phyloP scores from a whole-genome alignment of 2,113 vertebrate genomes.

The Corynorhinus townsendii region DNA sequence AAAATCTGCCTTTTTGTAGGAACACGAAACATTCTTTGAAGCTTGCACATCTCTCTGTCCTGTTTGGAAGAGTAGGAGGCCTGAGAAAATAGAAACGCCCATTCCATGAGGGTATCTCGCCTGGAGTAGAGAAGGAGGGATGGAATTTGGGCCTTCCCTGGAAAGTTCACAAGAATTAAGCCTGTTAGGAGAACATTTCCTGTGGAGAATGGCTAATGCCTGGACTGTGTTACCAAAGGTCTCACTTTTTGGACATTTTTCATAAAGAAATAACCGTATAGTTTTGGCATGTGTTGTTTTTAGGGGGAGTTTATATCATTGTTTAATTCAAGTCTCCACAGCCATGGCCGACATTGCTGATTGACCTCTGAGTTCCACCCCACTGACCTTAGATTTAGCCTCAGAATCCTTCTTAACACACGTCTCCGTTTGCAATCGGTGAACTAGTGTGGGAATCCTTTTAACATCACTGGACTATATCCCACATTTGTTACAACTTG shows the following conservation, averaged over 20 bases:
- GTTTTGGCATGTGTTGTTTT: not conserved
- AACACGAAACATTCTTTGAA: slow-evolving; percentile 33
- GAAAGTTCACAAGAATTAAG: not conserved
- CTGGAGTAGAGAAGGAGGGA: not conserved
- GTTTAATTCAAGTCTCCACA: not conserved
- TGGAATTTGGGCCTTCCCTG: slow-evolving; percentile 8
- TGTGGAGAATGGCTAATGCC: not conserved
- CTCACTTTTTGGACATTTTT: not conserved
- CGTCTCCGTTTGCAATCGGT: not conserved
- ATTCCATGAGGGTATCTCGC: not conserved
- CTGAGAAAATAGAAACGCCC: not conserved
- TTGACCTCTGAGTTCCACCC: not conserved
- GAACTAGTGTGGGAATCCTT: not conserved
- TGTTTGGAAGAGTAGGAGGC: slow-evolving; percentile 15
- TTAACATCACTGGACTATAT: not conserved
- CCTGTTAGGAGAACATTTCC: not conserved
- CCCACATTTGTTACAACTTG: rapidly evolving
- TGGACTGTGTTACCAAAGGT: not conserved
- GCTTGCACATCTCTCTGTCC: slow-evolving; percentile 34
- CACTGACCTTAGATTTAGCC: not conserved
- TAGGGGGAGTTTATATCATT: not conserved
- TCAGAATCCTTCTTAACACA: not conserved
- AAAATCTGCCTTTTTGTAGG: slow-evolving; percentile 3
- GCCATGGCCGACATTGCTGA: not conserved
- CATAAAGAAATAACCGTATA: not conserved